phyloP scores from a whole-genome alignment of 2,888 invertebrate genomes.

The Lottia gigantea region DNA sequence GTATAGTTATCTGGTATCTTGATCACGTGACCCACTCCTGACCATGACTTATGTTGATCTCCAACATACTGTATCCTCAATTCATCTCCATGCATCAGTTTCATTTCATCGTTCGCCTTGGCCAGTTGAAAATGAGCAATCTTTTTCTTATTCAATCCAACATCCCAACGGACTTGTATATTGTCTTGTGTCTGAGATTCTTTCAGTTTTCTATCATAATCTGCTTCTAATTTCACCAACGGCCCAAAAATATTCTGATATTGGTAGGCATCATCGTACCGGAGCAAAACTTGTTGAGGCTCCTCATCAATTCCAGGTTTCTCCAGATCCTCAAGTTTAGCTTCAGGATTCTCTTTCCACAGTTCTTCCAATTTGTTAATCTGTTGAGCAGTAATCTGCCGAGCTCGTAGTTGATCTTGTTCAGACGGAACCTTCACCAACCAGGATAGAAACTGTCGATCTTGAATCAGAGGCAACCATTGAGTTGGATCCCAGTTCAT shows the following conservation, averaged over 20 bases:
- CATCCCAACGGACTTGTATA: slow-evolving; percentile 98
- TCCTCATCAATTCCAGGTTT: slow-evolving; percentile 98
- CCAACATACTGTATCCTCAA: slow-evolving; percentile 88
- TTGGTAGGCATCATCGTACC: slow-evolving; percentile 99
- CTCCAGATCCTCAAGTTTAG: slow-evolving; percentile 97
- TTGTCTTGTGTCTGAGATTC: slow-evolving; percentile 99
- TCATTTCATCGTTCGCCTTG: slow-evolving; percentile 97
- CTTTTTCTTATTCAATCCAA: slow-evolving; percentile 96
- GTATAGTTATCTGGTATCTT: slow-evolving; percentile 82
- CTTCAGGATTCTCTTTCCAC: slow-evolving; percentile 98
- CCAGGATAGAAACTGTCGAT: slow-evolving; percentile 96
- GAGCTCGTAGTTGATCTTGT: slow-evolving; percentile 92
- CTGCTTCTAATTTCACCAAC: slow-evolving; percentile 95
- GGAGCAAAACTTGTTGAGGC: slow-evolving; percentile 85
- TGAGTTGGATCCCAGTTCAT: slow-evolving; percentile 99
- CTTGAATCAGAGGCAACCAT: slow-evolving; percentile 97
- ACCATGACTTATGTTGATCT: slow-evolving; percentile 94
- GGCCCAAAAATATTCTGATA: slow-evolving; percentile 99
- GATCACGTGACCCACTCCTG: slow-evolving; percentile 97
- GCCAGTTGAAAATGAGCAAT: slow-evolving; percentile 97
- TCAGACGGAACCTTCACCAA: slow-evolving; percentile 90
- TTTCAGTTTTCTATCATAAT: slow-evolving; percentile 96
- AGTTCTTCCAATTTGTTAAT: slow-evolving; percentile 97
- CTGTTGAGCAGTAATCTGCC: slow-evolving; percentile 97
- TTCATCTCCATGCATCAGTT: slow-evolving; percentile 99